Evolutionary conservation across 2,888 invertebrate genomes (phyloP).

Genomic region (Oscheius sp.): DNA sequence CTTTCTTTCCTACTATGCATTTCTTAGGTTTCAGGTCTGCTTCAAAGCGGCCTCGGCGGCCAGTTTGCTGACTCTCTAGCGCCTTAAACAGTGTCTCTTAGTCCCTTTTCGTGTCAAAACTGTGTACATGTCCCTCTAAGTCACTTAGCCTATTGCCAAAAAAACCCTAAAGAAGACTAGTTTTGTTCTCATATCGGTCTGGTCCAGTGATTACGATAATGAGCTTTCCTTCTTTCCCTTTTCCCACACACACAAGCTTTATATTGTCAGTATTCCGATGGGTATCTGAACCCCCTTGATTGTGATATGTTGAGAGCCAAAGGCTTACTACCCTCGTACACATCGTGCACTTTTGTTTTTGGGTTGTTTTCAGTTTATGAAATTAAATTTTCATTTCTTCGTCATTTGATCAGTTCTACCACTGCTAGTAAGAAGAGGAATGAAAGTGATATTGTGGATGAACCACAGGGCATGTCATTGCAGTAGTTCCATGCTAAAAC

Average conservation of each 20-base stretch:
- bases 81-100: neutral
- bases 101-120: constrained; percentile 7
- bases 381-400: constrained; percentile 3
- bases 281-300: constrained; percentile 4
- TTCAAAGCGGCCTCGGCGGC: constrained; percentile 34
- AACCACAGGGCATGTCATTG: constrained; percentile 26
- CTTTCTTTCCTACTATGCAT: no score
- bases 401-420: neutral
- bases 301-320: constrained; percentile 25
- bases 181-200: constrained; percentile 20
- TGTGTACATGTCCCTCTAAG: constrained; percentile 34
- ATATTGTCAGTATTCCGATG: constrained; percentile 18
- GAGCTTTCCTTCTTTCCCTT: constrained; percentile 20
- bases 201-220: constrained; percentile 29
- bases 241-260: neutral
- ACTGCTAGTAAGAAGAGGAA: no score
- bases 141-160: constrained; percentile 33
- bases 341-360: constrained; percentile 15
- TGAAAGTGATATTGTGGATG: neutral
- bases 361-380: constrained; percentile 16
- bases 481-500: constrained; percentile 27
- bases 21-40: constrained; percentile 33
- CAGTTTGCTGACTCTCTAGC: constrained; percentile 24
- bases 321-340: constrained; percentile 11
- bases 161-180: neutral